Percentiles rank a stretch among this genome's conserved stretches.
These are phyloP conservation scores for Mactra quadrangularis DNA, from an alignment of 1,140 invertebrate genomes.

Conservation along the genomic window DNA sequence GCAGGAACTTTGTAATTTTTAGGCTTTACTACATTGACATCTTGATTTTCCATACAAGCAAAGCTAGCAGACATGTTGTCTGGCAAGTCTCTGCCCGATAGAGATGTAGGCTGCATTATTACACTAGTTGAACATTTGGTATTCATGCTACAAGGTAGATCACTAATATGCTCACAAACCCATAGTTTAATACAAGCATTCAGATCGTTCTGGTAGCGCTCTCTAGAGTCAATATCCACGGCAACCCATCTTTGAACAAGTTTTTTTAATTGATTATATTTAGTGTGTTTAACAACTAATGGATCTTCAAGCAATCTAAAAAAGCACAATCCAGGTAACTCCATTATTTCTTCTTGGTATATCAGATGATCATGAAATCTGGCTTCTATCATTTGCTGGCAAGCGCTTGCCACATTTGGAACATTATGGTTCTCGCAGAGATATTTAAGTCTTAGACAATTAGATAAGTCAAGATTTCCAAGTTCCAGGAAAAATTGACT, in stretches of 20 bases:
- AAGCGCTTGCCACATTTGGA: slow-evolving; percentile 74
- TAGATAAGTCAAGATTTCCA: slow-evolving; percentile 79
- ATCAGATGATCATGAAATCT: slow-evolving; percentile 82
- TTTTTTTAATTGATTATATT: slow-evolving; percentile 76
- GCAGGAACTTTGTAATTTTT: slow-evolving; percentile 32
- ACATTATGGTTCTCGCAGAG: slow-evolving; percentile 80
- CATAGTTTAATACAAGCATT: slow-evolving; percentile 75
- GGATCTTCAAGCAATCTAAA: slow-evolving; percentile 76
- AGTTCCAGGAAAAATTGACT: slow-evolving; percentile 80
- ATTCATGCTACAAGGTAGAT: slow-evolving; percentile 22
- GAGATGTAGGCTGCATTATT: slow-evolving; percentile 43
- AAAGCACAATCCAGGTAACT: slow-evolving; percentile 80
- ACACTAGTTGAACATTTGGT: slow-evolving; percentile 51
- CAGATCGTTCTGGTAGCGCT: slow-evolving; percentile 68
- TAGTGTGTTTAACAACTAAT: slow-evolving; percentile 76
- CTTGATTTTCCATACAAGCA: slow-evolving; percentile 29
- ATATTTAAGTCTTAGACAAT: slow-evolving; percentile 78
- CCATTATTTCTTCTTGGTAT: slow-evolving; percentile 80
- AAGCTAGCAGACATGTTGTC: slow-evolving; percentile 53
- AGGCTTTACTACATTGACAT: not conserved
- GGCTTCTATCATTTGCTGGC: slow-evolving; percentile 78
- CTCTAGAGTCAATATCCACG: slow-evolving; percentile 69
- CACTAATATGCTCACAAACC: slow-evolving; percentile 71
- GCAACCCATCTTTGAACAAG: slow-evolving; percentile 77
- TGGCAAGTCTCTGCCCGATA: not conserved